Percentiles rank a stretch among this genome's conserved stretches.
Evolutionary conservation across 2,113 vertebrate genomes (phyloP).

Genomic region (Gracilinanus agilis): DNA sequence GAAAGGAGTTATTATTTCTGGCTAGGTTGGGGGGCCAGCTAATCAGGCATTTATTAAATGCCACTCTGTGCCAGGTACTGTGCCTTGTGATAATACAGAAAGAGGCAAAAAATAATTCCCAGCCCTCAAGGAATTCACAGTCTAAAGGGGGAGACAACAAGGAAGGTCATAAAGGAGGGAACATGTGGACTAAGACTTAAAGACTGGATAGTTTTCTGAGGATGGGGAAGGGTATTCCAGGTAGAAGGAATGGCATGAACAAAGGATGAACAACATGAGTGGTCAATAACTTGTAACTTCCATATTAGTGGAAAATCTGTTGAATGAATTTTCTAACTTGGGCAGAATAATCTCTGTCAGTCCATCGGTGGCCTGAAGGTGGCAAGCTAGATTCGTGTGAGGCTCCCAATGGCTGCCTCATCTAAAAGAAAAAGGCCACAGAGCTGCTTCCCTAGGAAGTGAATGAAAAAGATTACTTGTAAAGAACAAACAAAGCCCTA

Average conservation of each 20-base stretch:
- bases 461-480: conserved; percentile 17
- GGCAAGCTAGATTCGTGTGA: conserved; percentile 77
- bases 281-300: conserved; percentile 45
- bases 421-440: conserved; percentile 36
- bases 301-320: conserved; percentile 53
- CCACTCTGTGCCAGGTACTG: neutral
- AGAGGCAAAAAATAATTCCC: neutral
- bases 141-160: conserved; percentile 24
- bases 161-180: conserved; percentile 32
- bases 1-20: neutral
- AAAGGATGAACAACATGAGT: neutral
- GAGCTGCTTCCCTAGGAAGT: conserved; percentile 26
- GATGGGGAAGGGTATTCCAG: conserved; percentile 21
- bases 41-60: neutral
- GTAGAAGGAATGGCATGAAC: conserved; percentile 33
- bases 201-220: conserved; percentile 19
- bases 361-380: conserved; percentile 80
- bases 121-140: conserved; percentile 21
- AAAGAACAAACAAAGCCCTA: neutral
- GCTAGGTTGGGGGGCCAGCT: no score
- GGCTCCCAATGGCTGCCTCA: conserved; percentile 20
- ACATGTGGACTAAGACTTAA: conserved; percentile 39
- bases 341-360: conserved; percentile 62
- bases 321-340: conserved; percentile 52
- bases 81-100: conserved; percentile 8